Evolutionary conservation across 64 coral and sea anemone species (phyloP).

Genomic region (Actinia tenebrosa): DNA sequence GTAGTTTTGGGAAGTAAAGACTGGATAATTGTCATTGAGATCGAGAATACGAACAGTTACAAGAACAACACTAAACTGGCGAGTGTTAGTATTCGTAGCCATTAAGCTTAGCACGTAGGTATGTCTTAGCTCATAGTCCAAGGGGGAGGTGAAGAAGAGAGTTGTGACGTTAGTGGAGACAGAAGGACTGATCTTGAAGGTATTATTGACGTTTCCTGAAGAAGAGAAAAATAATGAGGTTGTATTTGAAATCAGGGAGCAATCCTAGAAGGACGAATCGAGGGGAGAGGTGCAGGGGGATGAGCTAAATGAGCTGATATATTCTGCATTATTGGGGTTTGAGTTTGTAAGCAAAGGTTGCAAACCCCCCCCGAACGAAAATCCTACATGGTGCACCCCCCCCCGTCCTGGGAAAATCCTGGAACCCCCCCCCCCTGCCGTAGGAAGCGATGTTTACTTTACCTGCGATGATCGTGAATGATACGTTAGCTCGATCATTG

Average conservation of each 20-base stretch:
- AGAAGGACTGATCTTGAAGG: not conserved
- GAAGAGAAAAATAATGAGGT: not conserved
- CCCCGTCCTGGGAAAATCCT: no score
- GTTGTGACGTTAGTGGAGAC: not conserved
- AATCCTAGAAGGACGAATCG: no score
- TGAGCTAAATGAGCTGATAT: no score
- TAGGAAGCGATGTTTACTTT: not conserved
- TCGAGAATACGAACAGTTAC: not conserved
- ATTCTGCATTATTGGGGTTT: no score
- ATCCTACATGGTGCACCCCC: no score
- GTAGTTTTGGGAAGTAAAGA: constrained; percentile 40
- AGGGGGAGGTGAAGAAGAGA: not conserved
- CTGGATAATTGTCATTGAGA: constrained; percentile 9
- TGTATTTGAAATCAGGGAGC: not conserved
- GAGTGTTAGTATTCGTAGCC: not conserved
- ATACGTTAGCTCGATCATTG: not conserved
- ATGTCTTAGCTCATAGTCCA: not conserved
- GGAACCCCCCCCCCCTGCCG: no score
- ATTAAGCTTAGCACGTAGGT: constrained; percentile 1
- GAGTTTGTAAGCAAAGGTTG: no score
- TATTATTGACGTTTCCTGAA: constrained; percentile 10
- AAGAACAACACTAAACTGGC: not conserved
- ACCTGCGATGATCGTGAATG: not conserved
- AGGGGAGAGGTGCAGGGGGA: no score
- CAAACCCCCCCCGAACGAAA: no score